Evolutionary conservation across 2,113 vertebrate species (phyloP).

Genomic region (Oenanthe melanoleuca): DNA sequence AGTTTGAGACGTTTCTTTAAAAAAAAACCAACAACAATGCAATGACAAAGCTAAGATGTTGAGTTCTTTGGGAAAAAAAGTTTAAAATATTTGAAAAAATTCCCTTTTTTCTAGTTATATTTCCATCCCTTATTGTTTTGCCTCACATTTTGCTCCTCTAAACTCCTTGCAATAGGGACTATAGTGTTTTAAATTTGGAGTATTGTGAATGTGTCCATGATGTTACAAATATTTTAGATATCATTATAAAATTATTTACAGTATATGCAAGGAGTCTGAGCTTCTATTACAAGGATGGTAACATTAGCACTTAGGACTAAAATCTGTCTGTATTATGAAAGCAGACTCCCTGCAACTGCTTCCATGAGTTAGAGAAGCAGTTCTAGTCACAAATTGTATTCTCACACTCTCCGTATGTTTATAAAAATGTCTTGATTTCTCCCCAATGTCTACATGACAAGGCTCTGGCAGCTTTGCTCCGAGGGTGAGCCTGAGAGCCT

Average conservation of each 20-base stretch:
- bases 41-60: neutral
- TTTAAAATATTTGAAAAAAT: neutral
- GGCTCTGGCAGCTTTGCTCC: neutral
- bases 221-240: neutral
- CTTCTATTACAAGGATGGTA: neutral
- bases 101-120: neutral
- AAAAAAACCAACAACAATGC: neutral
- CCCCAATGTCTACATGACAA: neutral
- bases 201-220: neutral
- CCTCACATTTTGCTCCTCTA: fast-evolving
- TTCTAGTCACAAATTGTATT: neutral
- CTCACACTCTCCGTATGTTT: neutral
- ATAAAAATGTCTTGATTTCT: neutral
- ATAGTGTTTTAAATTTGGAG: neutral
- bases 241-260: neutral
- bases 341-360: neutral
- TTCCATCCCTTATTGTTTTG: neutral
- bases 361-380: neutral
- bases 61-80: neutral
- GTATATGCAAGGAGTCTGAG: neutral
- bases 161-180: neutral
- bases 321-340: neutral
- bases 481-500: neutral
- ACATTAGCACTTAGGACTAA: neutral
- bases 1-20: neutral